These are phyloP conservation scores for Spondyliosoma cantharus DNA, from an alignment of 2,797 vertebrate species.

Conservation along the genomic window DNA sequence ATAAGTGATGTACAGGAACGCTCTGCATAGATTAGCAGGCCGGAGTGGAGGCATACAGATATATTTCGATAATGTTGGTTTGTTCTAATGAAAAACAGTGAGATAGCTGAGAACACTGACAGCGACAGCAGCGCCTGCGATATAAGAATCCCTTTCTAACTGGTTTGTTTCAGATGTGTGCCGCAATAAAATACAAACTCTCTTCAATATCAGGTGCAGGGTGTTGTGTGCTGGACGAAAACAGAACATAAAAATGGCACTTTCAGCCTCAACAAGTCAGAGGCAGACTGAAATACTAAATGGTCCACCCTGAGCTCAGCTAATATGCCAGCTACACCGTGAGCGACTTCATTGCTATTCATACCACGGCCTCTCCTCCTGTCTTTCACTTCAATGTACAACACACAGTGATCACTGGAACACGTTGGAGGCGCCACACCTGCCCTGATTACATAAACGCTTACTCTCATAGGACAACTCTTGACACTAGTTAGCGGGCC, in stretches of 20 bases:
- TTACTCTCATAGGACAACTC: conserved; percentile 43
- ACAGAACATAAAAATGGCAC: background rate
- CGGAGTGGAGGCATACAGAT: background rate
- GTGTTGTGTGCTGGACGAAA: background rate
- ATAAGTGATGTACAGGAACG: conserved; percentile 44
- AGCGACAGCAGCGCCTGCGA: background rate
- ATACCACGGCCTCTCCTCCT: conserved; percentile 38
- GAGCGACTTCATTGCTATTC: conserved; percentile 66
- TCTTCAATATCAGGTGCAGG: background rate
- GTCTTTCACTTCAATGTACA: conserved; percentile 57
- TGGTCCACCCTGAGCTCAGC: conserved; percentile 13
- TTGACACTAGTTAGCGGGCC: conserved; percentile 52
- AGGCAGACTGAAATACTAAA: conserved; percentile 31
- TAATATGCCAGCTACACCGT: conserved; percentile 38
- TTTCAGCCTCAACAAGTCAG: conserved; percentile 4
- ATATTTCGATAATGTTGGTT: background rate
- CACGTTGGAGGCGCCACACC: conserved; percentile 56
- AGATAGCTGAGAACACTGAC: background rate
- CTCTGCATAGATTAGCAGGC: conserved; percentile 46
- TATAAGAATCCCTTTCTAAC: background rate
- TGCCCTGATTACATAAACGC: conserved; percentile 61
- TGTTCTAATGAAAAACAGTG: background rate
- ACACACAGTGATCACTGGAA: conserved; percentile 61
- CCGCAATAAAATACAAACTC: background rate
- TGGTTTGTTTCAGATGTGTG: background rate